These are phyloP conservation scores for Drosophila subsilvestris DNA, from an alignment of 2,888 invertebrate genomes.

Conservation along the genomic window DNA sequence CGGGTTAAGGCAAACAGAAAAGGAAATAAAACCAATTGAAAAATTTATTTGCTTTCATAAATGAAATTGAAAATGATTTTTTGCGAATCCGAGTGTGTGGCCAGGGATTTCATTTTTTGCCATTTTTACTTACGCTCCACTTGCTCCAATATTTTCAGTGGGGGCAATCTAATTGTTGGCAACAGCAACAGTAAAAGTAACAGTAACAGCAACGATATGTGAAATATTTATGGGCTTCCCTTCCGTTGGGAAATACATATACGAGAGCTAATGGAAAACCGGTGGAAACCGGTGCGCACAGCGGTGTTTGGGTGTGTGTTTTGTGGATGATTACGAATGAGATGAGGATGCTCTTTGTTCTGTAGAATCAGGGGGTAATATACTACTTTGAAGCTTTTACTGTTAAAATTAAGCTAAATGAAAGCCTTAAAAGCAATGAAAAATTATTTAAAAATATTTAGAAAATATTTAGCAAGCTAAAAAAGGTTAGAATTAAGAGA, in stretches of 20 bases:
- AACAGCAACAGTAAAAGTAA: not conserved
- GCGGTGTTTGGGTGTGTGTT: not conserved
- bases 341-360: not conserved
- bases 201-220: conserved; percentile 17
- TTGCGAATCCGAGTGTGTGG: conserved; percentile 21
- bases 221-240: conserved; percentile 30
- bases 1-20: conserved; percentile 23
- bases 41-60: conserved; percentile 61
- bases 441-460: not conserved
- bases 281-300: not conserved
- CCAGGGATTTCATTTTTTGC: conserved; percentile 10
- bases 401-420: too few relatives aligned
- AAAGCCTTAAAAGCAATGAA: not conserved
- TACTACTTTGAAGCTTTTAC: not conserved
- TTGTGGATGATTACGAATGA: not conserved
- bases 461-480: not conserved
- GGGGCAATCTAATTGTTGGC: conserved; percentile 37
- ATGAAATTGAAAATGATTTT: conserved; percentile 65
- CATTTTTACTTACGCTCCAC: conserved; percentile 22
- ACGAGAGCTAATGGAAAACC: conserved; percentile 31
- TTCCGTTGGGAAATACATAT: not conserved
- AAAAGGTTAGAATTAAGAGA: too few relatives aligned
- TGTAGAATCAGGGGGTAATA: not conserved
- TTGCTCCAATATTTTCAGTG: conserved; percentile 27
- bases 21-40: conserved; percentile 64